These are phyloP conservation scores for Palythoa heliodiscus DNA, from an alignment of 92 coral and sea anemone species.

Conservation along the genomic window DNA sequence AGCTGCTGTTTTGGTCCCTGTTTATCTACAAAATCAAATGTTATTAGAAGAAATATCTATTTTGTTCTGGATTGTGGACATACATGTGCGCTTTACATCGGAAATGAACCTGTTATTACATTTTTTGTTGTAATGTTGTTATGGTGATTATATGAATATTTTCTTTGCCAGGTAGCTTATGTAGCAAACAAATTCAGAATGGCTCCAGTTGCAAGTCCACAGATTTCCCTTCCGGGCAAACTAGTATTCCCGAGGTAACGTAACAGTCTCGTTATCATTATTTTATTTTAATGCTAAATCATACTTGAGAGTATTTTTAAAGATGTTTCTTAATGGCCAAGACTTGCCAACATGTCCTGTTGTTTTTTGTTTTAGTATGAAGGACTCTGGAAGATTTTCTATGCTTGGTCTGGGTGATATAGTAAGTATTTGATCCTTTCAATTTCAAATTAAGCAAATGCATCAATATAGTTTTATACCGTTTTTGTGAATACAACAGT, in stretches of 20 bases:
- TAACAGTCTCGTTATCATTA: background rate
- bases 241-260: conserved; percentile 92
- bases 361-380: conserved; percentile 58
- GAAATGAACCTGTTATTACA: background rate
- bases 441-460: no score
- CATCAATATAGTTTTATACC: no score
- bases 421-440: conserved; percentile 57
- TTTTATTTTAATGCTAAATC: background rate
- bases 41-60: background rate
- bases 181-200: conserved; percentile 89
- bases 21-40: no score
- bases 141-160: background rate
- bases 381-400: conserved; percentile 89
- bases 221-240: conserved; percentile 96
- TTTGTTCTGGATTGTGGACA: background rate
- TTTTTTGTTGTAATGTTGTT: background rate
- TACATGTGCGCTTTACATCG: background rate
- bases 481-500: no score
- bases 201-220: conserved; percentile 69
- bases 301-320: background rate
- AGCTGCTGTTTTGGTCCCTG: no score
- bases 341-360: background rate
- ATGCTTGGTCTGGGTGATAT: conserved; percentile 99
- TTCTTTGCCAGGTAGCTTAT: conserved; percentile 66
- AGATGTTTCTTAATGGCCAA: background rate